Evolutionary conservation across 2,888 invertebrate species (phyloP).

Genomic region (Limnephilus rhombicus): DNA sequence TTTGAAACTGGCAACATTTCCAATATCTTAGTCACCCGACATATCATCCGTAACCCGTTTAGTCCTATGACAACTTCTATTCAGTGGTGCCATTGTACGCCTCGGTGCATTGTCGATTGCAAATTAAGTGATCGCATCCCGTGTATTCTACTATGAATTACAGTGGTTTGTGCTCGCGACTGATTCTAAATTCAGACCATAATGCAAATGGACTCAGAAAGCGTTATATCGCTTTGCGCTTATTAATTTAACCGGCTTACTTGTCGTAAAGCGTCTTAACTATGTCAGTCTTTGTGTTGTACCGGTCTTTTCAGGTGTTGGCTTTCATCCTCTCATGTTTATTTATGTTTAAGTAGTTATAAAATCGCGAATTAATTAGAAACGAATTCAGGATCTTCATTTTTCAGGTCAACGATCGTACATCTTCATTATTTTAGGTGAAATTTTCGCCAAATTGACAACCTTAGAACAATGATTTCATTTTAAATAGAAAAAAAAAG

Average conservation of each 20-base stretch:
- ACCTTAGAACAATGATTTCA: background rate
- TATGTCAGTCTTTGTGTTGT: conserved; percentile 2
- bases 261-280: background rate
- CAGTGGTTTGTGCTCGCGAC: conserved; percentile 25
- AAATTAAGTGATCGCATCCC: conserved; percentile 39
- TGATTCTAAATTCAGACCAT: conserved; percentile 13
- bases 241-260: background rate
- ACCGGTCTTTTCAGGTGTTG: conserved; percentile 2
- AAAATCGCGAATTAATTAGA: background rate
- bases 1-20: background rate
- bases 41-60: background rate
- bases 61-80: conserved; percentile 32
- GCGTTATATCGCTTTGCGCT: background rate
- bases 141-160: conserved; percentile 22
- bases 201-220: conserved; percentile 19
- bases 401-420: background rate
- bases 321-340: background rate
- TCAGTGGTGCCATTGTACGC: background rate
- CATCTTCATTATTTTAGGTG: background rate
- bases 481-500: too few species aligned
- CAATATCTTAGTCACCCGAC: background rate
- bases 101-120: conserved; percentile 42
- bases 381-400: background rate
- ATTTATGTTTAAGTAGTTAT: background rate
- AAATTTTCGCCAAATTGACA: background rate